A percentile compares a stretch with the other conserved stretches of the same genome.
Evolutionary conservation across 2,888 invertebrate species (phyloP).

Genomic region (Melanostoma scalare): DNA sequence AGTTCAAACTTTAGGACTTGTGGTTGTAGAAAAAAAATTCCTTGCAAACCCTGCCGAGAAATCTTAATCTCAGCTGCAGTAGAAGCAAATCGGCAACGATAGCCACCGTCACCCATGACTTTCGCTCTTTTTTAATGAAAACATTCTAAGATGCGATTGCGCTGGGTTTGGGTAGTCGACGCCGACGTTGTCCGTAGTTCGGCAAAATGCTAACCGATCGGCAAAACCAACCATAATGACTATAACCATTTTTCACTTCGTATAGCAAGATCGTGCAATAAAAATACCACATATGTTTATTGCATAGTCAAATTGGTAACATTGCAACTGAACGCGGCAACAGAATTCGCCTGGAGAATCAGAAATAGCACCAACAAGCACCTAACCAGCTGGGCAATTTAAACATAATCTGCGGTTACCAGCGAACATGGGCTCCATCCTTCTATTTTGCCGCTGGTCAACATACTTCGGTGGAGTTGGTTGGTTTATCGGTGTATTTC

Average conservation of each 20-base stretch:
- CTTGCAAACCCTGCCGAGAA: slow-evolving; percentile 6
- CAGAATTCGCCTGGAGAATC: slow-evolving; percentile 30
- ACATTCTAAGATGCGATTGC: slow-evolving; percentile 41
- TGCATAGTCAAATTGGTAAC: slow-evolving; percentile 54
- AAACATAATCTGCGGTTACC: slow-evolving; percentile 35
- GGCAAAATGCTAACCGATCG: slow-evolving; percentile 1
- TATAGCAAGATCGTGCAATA: slow-evolving; percentile 47
- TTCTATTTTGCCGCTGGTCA: neutral
- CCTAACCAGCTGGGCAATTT: slow-evolving; percentile 35
- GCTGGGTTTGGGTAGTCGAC: neutral
- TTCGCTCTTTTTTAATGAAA: slow-evolving; percentile 58
- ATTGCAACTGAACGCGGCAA: slow-evolving; percentile 28
- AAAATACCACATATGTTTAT: slow-evolving; percentile 61
- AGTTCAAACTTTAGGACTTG: slow-evolving; percentile 19
- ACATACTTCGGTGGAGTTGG: neutral
- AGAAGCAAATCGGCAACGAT: slow-evolving; percentile 29
- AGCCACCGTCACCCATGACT: slow-evolving; percentile 32
- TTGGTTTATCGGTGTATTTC: neutral
- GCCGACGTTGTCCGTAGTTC: slow-evolving; percentile 6
- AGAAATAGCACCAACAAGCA: slow-evolving; percentile 4
- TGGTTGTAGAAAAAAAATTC: slow-evolving; percentile 16
- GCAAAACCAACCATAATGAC: slow-evolving; percentile 46
- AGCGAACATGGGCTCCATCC: neutral
- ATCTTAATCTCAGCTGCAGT: slow-evolving; percentile 50
- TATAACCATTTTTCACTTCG: slow-evolving; percentile 63